phyloP scores from a whole-genome alignment of 2,797 vertebrate genomes.

The Monodelphis domestica region DNA sequence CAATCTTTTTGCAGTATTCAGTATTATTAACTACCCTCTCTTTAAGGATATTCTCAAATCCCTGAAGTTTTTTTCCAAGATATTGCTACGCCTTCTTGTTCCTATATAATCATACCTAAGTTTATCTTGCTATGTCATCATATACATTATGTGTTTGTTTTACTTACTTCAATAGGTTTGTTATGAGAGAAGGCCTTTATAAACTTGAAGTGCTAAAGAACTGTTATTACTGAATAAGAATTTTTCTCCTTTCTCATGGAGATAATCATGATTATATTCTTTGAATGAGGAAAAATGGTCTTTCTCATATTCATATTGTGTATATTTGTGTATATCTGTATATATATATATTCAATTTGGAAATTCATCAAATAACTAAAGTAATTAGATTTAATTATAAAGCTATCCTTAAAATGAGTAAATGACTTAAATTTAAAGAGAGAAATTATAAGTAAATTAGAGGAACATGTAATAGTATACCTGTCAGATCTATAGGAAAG shows the following conservation, averaged over 20 bases:
- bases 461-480: too few relatives aligned
- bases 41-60: not conserved
- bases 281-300: not conserved
- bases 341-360: constrained; percentile 52
- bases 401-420: too few relatives aligned
- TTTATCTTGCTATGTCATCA: not conserved
- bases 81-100: not conserved
- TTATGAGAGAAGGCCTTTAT: not conserved
- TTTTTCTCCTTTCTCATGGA: not conserved
- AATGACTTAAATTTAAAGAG: too few relatives aligned
- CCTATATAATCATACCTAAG: not conserved
- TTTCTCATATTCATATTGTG: not conserved
- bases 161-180: not conserved
- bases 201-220: not conserved
- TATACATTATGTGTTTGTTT: not conserved
- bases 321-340: not conserved
- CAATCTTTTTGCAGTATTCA: not conserved
- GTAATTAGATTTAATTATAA: constrained; percentile 55
- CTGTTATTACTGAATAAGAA: not conserved
- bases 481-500: too few relatives aligned
- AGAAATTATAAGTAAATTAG: too few relatives aligned
- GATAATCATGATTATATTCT: not conserved
- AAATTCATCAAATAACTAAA: constrained; percentile 61
- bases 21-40: not conserved
- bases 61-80: not conserved